phyloP scores from a whole-genome alignment of 2,797 vertebrate species.

The Notolepis coatsorum region DNA sequence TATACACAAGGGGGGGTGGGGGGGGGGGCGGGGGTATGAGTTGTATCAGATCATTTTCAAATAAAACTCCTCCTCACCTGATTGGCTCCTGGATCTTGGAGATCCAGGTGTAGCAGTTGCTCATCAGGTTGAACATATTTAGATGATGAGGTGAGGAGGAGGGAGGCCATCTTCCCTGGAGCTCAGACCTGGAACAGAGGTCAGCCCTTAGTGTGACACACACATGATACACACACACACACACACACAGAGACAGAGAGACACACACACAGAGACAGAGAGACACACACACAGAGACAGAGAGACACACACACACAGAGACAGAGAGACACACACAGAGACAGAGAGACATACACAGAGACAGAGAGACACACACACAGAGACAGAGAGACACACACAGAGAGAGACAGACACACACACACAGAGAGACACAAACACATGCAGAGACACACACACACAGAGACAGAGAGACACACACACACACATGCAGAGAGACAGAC shows the following conservation, averaged over 20 bases:
- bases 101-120: conserved; percentile 85
- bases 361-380: not conserved
- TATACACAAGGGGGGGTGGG: not conserved
- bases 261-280: not conserved
- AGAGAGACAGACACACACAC: no score
- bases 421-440: not conserved
- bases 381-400: not conserved
- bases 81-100: conserved; percentile 83
- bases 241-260: no score
- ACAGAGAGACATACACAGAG: not conserved
- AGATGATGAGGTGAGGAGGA: conserved; percentile 72
- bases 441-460: not conserved
- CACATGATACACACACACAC: not conserved
- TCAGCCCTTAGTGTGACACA: conserved; percentile 15
- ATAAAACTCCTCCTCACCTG: conserved; percentile 78
- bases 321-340: not conserved
- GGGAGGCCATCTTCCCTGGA: conserved; percentile 82
- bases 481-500: conserved; percentile 33
- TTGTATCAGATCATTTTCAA: not conserved
- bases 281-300: not conserved
- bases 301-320: not conserved
- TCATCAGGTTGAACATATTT: conserved; percentile 88
- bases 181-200: conserved; percentile 70
- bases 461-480: not conserved
- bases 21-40: not conserved